A percentile compares a stretch with the other conserved stretches of the same genome.
Evolutionary conservation across 1,140 invertebrate genomes (phyloP).

Genomic region (Bombus polaris): DNA sequence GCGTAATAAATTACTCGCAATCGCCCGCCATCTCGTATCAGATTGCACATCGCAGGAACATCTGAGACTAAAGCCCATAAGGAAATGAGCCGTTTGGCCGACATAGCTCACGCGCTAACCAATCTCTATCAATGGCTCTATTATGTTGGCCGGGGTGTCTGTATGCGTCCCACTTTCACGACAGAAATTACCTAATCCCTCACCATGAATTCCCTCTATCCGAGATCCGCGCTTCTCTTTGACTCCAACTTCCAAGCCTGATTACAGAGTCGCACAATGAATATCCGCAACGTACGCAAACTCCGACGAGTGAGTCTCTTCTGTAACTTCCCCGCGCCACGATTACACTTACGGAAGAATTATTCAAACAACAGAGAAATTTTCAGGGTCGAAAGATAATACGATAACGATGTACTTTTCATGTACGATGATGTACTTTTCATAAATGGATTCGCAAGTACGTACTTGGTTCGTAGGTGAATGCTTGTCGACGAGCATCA

Average conservation of each 20-base stretch:
- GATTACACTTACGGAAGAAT: too few relatives aligned
- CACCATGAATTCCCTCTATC: constrained; percentile 6
- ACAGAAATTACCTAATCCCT: constrained; percentile 66
- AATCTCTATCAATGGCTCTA: constrained; percentile 58
- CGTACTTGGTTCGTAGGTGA: not conserved
- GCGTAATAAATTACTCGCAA: constrained; percentile 28
- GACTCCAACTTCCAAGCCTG: constrained; percentile 2
- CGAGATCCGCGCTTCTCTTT: not conserved
- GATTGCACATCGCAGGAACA: not conserved
- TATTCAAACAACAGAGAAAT: not conserved
- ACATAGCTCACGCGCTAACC: constrained; percentile 46
- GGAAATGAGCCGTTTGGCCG: constrained; percentile 52
- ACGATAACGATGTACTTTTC: not conserved
- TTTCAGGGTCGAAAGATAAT: not conserved
- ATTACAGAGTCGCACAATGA: constrained; percentile 12
- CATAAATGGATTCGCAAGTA: not conserved
- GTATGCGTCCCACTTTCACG: constrained; percentile 40
- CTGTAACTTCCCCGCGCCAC: not conserved
- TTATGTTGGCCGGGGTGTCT: constrained; percentile 21
- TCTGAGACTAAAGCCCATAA: constrained; percentile 38
- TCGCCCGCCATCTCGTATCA: not conserved
- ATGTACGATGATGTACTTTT: not conserved
- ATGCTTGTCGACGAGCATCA: not conserved
- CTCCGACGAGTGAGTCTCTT: not conserved
- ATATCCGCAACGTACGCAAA: constrained; percentile 1